Evolutionary conservation across 1,140 invertebrate genomes (phyloP), one percentile per base, ranked within the genome.

Genomic region (Grapholita molesta): DNA sequence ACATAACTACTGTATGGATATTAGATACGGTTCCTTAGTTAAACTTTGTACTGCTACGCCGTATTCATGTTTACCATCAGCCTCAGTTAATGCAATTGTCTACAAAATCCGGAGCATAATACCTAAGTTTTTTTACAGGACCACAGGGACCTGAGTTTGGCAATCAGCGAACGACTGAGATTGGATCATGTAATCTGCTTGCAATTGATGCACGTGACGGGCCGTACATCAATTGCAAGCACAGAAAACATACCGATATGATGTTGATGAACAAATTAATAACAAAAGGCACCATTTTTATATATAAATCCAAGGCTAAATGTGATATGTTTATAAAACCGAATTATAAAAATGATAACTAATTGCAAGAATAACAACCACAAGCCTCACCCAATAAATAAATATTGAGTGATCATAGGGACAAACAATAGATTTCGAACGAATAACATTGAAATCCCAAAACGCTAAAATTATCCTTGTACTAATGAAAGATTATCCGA

Each of bases 401-500:
- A 1, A 35, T n/a, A n/a, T n/a, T n/a, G n/a, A n/a, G n/a, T n/a
- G n/a, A n/a, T n/a, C n/a, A n/a, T n/a, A 15, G n/a, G 18, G 38
- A 18, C 11, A 6, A 48, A 48, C 18, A 48, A 21, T 18, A 48
- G 3, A 48, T 18, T 48, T 21, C 18, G 0, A 8, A 21, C 8
- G 7, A 48, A 48, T 48, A 48, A 9, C 15, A 48, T 48, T 48
- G 3, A 48, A 48, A 61, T 28, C 55, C 15, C 4, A 30, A 61
- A 61, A 61, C 55, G 25, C 12, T 12, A 12, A 28, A 61, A 61
- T 61, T 30, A 32, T 61, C 25, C 55, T 3, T 15, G n/a, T 18
- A 25, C 55, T 61, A 61, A 61, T 61, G 24, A 28, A 61, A 32
- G 55, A 61, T 61, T 61, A 61, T 61, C 55, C 25, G n/a, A 57